Percentiles rank a stretch among this genome's conserved stretches.
Evolutionary conservation across 2,888 invertebrate genomes (phyloP).

Genomic region (Aleiodes leptofemur): DNA sequence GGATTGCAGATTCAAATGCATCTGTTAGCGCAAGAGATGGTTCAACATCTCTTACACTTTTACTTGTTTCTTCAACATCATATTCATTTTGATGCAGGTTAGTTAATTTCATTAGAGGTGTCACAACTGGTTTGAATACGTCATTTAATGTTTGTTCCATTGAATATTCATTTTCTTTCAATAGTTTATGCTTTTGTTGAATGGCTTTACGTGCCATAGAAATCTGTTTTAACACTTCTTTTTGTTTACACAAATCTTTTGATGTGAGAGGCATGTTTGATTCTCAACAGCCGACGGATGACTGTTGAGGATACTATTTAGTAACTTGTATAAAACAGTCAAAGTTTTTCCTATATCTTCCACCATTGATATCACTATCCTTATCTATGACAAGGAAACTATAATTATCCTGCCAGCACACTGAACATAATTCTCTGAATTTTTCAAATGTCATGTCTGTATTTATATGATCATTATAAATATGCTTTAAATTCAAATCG

Average conservation of each 20-base stretch:
- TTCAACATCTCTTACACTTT: neutral
- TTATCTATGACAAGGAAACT: slow-evolving; percentile 35
- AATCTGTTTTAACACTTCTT: slow-evolving; percentile 38
- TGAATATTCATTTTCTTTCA: slow-evolving; percentile 39
- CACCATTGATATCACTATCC: slow-evolving; percentile 39
- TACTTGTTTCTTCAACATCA: neutral
- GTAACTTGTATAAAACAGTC: slow-evolving; percentile 46
- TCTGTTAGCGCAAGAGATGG: too few relatives aligned
- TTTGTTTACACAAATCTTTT: neutral
- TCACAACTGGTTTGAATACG: slow-evolving; percentile 45
- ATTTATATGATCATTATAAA: slow-evolving; percentile 57
- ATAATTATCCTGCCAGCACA: slow-evolving; percentile 54
- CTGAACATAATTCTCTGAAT: slow-evolving; percentile 53
- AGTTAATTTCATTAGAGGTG: slow-evolving; percentile 37
- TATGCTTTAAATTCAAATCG: slow-evolving; percentile 50
- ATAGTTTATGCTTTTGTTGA: slow-evolving; percentile 46
- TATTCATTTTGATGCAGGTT: neutral
- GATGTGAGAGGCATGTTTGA: slow-evolving; percentile 39
- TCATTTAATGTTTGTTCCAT: slow-evolving; percentile 36
- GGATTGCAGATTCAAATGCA: too few relatives aligned
- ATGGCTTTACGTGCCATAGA: slow-evolving; percentile 51
- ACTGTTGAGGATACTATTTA: slow-evolving; percentile 4
- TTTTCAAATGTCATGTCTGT: slow-evolving; percentile 54
- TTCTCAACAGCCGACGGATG: slow-evolving; percentile 1
- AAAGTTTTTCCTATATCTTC: slow-evolving; percentile 55